Base-by-base conservation (phyloP, 1,140 invertebrate species). In the Probaryconus sp. region DNA sequence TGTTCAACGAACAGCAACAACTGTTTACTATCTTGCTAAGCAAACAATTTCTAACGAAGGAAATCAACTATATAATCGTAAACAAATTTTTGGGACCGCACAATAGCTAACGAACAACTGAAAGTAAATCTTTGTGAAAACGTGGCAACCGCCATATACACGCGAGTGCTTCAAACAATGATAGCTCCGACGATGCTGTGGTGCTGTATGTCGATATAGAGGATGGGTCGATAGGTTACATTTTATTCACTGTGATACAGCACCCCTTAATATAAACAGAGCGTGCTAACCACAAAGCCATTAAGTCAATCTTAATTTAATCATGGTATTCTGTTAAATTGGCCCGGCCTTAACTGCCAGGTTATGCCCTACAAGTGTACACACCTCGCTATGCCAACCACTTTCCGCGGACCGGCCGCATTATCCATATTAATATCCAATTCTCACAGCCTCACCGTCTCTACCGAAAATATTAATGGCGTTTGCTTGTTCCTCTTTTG, bases 281-380 rank as follows among this genome's bases (percentile, higher is more conserved):
- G 51, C 45, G 24, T 48, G 26, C 33, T 20, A 42, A 53, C 67
- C 67, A 17, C 67, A 76, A 67, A 76, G 67, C 67, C 68, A 71
- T 71, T 68, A 71, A 76, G 63, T 76, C 61, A 76, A 71, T 71
- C 63, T 76, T 76, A 71, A 71, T 76, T 76, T 76, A 71, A 71
- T 76, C 55, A 76, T 71, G 50, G 63, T 11, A 71, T 71, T 71
- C 51, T 33, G 56, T 58, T 71, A 63, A 68, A 63, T 71, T 75
- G 45, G 58, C 35, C 43, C 43, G 47, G 61, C 55, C 61, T 76
- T 71, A 76, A 76, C 61, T 71, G 38, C 14, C 28, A 33, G 61
- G 60, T 70, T 60, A 38, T 47, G 55, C 14, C 40, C 55, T 48
- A 56, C 51, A 58, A 70, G 51, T 70, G 65, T 64, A 65, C 53